phyloP scores from a whole-genome alignment of 2,888 invertebrate genomes.

The Molanna angustata region DNA sequence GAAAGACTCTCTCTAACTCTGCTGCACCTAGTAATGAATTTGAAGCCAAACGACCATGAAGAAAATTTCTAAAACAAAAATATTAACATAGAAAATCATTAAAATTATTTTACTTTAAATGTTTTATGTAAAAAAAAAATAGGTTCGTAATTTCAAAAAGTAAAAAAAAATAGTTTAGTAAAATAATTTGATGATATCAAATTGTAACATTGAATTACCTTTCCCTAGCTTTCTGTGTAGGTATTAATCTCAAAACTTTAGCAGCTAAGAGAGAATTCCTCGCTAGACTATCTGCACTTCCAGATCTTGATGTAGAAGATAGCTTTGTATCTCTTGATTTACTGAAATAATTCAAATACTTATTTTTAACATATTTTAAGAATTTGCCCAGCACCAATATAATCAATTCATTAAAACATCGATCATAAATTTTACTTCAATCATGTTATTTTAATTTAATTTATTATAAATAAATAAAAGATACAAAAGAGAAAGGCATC shows the following conservation, averaged over 20 bases:
- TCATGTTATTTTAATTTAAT: too few species aligned
- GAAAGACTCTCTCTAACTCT: conserved; percentile 84
- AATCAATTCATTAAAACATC: not conserved
- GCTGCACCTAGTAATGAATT: conserved; percentile 78
- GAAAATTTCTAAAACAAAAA: conserved; percentile 60
- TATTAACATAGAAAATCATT: not conserved
- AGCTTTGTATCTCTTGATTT: conserved; percentile 20
- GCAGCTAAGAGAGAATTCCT: conserved; percentile 74
- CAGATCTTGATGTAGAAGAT: conserved; percentile 46
- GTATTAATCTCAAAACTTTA: conserved; percentile 77
- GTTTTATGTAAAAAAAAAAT: not conserved
- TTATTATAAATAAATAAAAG: not conserved
- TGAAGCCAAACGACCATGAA: conserved; percentile 76
- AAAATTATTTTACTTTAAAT: not conserved
- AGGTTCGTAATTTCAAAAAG: not conserved
- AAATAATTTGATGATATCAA: not conserved
- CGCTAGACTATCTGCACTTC: conserved; percentile 66
- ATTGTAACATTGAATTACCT: conserved; percentile 47
- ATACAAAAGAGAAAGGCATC: too few species aligned
- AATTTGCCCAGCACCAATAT: not conserved
- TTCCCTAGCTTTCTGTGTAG: conserved; percentile 77
- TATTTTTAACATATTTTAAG: not conserved
- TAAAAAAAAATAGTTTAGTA: not conserved
- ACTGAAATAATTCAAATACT: conserved; percentile 5
- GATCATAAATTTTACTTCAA: too few species aligned